Evolutionary conservation across 2,113 vertebrate species (phyloP).

Genomic region (Elanoides forficatus): DNA sequence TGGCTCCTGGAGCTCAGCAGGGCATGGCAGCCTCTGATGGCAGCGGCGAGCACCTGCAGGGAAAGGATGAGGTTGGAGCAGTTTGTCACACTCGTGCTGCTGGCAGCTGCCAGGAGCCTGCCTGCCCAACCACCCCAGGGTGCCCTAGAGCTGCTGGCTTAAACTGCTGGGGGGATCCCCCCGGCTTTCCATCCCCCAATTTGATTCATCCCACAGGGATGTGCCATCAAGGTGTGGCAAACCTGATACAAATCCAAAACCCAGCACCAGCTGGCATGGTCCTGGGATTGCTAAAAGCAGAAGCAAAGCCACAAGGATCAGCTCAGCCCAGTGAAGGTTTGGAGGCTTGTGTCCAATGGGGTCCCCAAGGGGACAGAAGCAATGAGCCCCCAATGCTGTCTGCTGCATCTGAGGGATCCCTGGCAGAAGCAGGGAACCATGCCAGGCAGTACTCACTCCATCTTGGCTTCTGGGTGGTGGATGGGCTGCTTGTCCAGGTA

Average conservation of each 20-base stretch:
- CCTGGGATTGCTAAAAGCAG: rapidly evolving
- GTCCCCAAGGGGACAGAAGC: neutral
- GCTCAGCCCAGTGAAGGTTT: neutral
- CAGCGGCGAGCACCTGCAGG: neutral
- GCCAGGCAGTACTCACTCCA: slow-evolving; percentile 78
- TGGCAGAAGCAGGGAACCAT: neutral
- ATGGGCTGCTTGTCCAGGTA: slow-evolving; percentile 90
- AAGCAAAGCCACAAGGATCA: neutral
- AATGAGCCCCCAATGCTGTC: rapidly evolving
- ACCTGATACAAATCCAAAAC: neutral
- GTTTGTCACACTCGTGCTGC: neutral
- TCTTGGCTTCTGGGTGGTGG: slow-evolving; percentile 86
- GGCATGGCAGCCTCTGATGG: neutral
- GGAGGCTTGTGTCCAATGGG: neutral
- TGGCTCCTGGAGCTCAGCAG: neutral
- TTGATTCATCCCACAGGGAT: neutral
- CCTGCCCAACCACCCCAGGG: too few species aligned
- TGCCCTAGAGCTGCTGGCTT: neutral
- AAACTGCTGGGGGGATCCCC: neutral
- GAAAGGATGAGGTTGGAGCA: neutral
- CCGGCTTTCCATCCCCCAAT: rapidly evolving
- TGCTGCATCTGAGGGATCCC: neutral
- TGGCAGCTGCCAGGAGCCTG: neutral
- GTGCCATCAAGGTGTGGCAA: neutral
- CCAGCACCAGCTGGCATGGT: rapidly evolving